Conservation (phyloP, 2,113 vertebrate genomes). For the Poecilia latipinna region DNA sequence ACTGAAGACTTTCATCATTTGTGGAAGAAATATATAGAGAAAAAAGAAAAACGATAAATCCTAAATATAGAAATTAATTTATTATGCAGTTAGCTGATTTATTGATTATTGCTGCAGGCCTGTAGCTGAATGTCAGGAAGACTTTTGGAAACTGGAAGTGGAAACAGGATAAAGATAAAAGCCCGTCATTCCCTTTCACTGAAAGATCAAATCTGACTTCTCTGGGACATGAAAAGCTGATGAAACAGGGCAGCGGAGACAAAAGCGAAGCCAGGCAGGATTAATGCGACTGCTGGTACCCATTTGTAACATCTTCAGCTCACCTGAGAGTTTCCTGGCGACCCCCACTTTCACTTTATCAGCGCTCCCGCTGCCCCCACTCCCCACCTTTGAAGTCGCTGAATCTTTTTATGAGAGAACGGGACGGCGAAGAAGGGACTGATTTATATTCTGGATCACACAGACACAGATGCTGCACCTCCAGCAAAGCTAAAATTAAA, state of each 20-base stretch:
- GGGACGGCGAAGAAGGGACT: slow-evolving; percentile 45
- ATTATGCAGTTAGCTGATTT: too few species aligned
- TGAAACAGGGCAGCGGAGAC: slow-evolving; percentile 39
- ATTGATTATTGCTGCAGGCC: too few species aligned
- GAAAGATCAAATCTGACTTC: slow-evolving; percentile 62
- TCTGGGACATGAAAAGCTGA: slow-evolving; percentile 52
- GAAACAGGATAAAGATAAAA: slow-evolving; percentile 47
- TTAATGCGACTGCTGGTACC: slow-evolving; percentile 37
- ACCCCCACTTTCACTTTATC: slow-evolving; percentile 41
- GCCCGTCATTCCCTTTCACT: slow-evolving; percentile 25
- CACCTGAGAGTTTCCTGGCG: slow-evolving; percentile 42
- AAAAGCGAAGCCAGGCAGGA: slow-evolving; percentile 36
- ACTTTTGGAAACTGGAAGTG: slow-evolving; percentile 30
- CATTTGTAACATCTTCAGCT: slow-evolving; percentile 47
- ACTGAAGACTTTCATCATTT: too few species aligned
- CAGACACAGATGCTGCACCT: slow-evolving; percentile 46
- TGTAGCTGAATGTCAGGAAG: slow-evolving; percentile 29
- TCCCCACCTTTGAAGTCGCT: slow-evolving; percentile 71
- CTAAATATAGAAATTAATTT: too few species aligned
- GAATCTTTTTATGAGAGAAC: slow-evolving; percentile 64
- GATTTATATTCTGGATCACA: slow-evolving; percentile 68
- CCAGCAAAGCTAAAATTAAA: slow-evolving; percentile 53
- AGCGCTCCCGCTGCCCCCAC: slow-evolving; percentile 1
- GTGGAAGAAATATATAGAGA: too few species aligned
- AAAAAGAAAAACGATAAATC: too few species aligned